Base-by-base conservation (phyloP, 2,888 invertebrate genomes). In the Stegana nigrithorax region DNA sequence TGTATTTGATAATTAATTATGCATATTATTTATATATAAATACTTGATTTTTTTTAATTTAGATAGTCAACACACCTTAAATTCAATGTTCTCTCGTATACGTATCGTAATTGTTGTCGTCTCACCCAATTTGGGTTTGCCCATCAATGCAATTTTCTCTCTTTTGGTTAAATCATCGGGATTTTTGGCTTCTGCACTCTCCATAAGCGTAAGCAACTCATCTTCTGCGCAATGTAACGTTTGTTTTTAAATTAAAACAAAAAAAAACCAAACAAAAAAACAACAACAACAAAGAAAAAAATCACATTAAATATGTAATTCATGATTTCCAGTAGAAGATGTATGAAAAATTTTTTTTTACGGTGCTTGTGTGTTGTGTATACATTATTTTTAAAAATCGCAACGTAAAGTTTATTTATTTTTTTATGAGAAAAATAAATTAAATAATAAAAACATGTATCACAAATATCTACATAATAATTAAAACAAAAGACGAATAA, bases 81-180 rank as follows among this genome's bases (percentile, higher is more conserved):
- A 99, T 87, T 99, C 98, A 87, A 96, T 95, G 88, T 97, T 98
- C 87, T 99, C 99, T 82, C 95, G 95, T 83, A 99, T 93, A 82
- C 95, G 90, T 80, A 99, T 90, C 87, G 94, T 92, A 64, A 95
- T 93, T 74, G 93, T 90, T 71, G 90, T 90, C 82, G 93, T 89
- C 73, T 97, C 97, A 2, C 98, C 98, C 67, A 96, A 89, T 75
- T 93, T 90, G 3, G 99, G 98, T 81, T 93, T 91, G 29, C 98
- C 98, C 87, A 97, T 89, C 83, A 95, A 89, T 57, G 95, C 94
- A 75, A 96, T 92, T 81, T 93, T 93, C 67, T 95, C 95, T 77
- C 93, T 91, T 71, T 93, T 92, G 29, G 91, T 90, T 53, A 92
- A 86, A n/a, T 91, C 90, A 69, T 90, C 90, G 4, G 89, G 89